These are phyloP conservation scores for Panonychus citri DNA, from an alignment of 1,140 invertebrate genomes.

Conservation along the genomic window DNA sequence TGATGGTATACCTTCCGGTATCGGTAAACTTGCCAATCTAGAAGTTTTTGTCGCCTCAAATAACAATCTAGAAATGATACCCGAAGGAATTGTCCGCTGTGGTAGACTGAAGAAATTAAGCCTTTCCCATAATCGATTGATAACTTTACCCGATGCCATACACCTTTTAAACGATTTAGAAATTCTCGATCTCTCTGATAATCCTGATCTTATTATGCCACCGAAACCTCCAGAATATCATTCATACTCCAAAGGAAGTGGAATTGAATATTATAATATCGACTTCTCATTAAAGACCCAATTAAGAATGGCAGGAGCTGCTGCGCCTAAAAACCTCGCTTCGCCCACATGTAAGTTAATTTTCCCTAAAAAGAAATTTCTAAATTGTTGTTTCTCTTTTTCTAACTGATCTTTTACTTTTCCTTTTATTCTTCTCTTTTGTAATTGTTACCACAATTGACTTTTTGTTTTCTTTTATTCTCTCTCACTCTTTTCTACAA, in stretches of 20 bases:
- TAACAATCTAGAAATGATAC: conserved; percentile 93
- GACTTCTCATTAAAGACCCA: conserved; percentile 95
- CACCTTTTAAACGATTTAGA: conserved; percentile 67
- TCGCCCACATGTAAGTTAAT: background rate
- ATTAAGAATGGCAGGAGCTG: conserved; percentile 67
- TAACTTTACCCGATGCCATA: conserved; percentile 90
- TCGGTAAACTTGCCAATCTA: conserved; percentile 75
- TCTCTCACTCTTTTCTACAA: background rate
- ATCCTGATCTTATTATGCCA: conserved; percentile 90
- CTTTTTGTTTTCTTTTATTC: background rate
- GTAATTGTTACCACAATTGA: background rate
- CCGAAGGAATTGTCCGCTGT: conserved; percentile 87
- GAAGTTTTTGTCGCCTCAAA: conserved; percentile 91
- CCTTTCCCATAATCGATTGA: conserved; percentile 70
- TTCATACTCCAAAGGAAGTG: conserved; percentile 37
- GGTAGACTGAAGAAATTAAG: conserved; percentile 85
- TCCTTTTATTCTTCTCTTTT: too few species aligned
- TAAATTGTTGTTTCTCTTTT: background rate
- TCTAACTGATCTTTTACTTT: background rate
- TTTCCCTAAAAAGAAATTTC: too few species aligned
- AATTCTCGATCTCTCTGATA: conserved; percentile 67
- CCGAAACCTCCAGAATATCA: conserved; percentile 56
- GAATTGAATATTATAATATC: conserved; percentile 85
- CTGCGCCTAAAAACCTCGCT: conserved; percentile 30
- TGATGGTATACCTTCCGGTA: conserved; percentile 89